These are phyloP conservation scores for Aplysina aerophoba DNA, from an alignment of 37 sponge, comb jelly and placozoan species.

Conservation along the genomic window DNA sequence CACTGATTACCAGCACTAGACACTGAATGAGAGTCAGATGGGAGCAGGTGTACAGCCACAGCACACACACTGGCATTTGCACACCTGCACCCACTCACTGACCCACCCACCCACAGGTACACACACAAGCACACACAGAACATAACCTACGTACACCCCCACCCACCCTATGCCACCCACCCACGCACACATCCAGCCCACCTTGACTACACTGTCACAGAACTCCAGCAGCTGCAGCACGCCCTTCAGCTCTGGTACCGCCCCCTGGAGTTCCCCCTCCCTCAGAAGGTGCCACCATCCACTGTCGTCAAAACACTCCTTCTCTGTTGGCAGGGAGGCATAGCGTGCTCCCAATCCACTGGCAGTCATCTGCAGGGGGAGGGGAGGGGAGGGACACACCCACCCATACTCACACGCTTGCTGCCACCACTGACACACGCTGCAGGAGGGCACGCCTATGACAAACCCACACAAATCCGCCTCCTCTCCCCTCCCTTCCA, in stretches of 20 bases:
- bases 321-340: constrained; percentile 67
- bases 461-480: constrained; percentile 17
- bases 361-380: constrained; percentile 58
- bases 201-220: constrained; percentile 85
- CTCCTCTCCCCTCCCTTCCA: constrained; percentile 22
- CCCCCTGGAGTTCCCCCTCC: constrained; percentile 23
- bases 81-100: neutral
- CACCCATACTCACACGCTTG: neutral
- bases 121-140: constrained; percentile 19
- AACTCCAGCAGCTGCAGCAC: constrained; percentile 68
- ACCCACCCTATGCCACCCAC: neutral
- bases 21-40: no score
- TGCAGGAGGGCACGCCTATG: no score
- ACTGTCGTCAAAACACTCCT: constrained; percentile 32
- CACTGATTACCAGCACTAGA: no score
- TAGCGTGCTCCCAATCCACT: constrained; percentile 80
- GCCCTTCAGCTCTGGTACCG: constrained; percentile 57
- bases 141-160: neutral
- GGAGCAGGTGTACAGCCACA: no score
- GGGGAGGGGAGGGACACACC: neutral
- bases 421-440: no score
- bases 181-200: constrained; percentile 8
- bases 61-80: neutral
- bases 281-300: constrained; percentile 51
- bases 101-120: no score